Evolutionary conservation across 2,113 vertebrate genomes (phyloP).

Genomic region (Acanthisitta chloris): DNA sequence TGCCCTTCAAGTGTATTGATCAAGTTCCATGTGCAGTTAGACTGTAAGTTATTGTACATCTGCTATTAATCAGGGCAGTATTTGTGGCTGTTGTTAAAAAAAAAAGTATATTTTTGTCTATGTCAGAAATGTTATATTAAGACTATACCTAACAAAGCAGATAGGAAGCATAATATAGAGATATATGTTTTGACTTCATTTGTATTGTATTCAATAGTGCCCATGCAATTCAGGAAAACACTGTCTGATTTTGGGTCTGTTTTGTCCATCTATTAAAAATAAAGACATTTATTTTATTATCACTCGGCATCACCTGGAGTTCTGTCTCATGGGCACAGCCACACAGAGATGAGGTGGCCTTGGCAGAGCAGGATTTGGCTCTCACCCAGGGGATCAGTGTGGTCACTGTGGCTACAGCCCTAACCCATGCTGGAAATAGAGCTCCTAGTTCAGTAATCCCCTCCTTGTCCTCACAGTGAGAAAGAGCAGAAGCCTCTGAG

Average conservation of each 20-base stretch:
- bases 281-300: slow-evolving; percentile 84
- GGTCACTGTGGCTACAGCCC: background rate
- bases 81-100: slow-evolving; percentile 76
- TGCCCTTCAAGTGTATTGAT: slow-evolving; percentile 42
- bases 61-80: slow-evolving; percentile 69
- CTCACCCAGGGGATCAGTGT: accelerated
- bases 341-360: slow-evolving; percentile 41
- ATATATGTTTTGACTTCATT: slow-evolving; percentile 67
- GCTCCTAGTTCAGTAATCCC: background rate
- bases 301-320: slow-evolving; percentile 67
- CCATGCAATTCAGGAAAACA: slow-evolving; percentile 69
- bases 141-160: slow-evolving; percentile 58
- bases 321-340: slow-evolving; percentile 50
- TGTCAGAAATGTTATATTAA: slow-evolving; percentile 77
- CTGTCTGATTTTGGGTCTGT: slow-evolving; percentile 68
- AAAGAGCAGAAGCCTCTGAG: background rate
- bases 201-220: slow-evolving; percentile 73
- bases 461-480: background rate
- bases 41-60: slow-evolving; percentile 63
- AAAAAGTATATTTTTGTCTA: slow-evolving; percentile 89
- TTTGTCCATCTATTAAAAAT: slow-evolving; percentile 72
- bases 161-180: slow-evolving; percentile 49
- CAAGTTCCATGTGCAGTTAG: slow-evolving; percentile 54
- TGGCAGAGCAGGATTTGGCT: accelerated
- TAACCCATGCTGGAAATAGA: background rate